Evolutionary conservation across 2,888 invertebrate species (phyloP), one percentile per base, ranked within the genome.

Genomic region (Zaprionus bogoriensis): DNA sequence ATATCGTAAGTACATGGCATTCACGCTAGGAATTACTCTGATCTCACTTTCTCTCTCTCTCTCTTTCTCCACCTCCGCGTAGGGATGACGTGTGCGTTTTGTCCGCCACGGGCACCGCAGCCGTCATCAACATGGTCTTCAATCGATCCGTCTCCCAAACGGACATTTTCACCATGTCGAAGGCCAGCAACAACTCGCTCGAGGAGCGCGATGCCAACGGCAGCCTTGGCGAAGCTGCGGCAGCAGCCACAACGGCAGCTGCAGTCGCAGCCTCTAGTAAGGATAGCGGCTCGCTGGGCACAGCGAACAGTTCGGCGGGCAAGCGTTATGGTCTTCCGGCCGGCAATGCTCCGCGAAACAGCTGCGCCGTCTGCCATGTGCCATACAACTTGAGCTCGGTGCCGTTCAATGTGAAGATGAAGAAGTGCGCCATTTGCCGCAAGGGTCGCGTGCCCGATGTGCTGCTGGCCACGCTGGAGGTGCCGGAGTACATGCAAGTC

Each of bases 81-180:
- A 98, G 98, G 77, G 99, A 98, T 86, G 99, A 99, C 81, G 96
- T 99, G 0, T 98, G 98, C 88, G 96, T 99, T 0, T 90, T 99
- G 28, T 98, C 97, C 47, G 98, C 97, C 0, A 95, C 94, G 17
- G 99, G 99, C 0, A 99, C 99, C 0, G 99, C 98, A 1, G 98
- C 98, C 0, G 94, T 97, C 14, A 96, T 95, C 57, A 93, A 93
- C 79, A 92, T 93, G 85, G 92, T 93, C 28, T 92, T 92, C 58
- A 92, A 87, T 70, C 91, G 89, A 7, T 89, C 90, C 2, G 79
- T 89, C 6, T 88, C 89, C 2, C 89, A 90, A 62, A 83, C 87
- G 2, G 91, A 91, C 67, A 80, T 89, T 7, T 86, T 87, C 38
- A 66, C 81, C 36, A 78, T 85, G 47, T 69, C 85, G 10, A 82